Base-by-base conservation (phyloP, 2,113 vertebrate genomes). In the Prochilodus magdalenae region DNA sequence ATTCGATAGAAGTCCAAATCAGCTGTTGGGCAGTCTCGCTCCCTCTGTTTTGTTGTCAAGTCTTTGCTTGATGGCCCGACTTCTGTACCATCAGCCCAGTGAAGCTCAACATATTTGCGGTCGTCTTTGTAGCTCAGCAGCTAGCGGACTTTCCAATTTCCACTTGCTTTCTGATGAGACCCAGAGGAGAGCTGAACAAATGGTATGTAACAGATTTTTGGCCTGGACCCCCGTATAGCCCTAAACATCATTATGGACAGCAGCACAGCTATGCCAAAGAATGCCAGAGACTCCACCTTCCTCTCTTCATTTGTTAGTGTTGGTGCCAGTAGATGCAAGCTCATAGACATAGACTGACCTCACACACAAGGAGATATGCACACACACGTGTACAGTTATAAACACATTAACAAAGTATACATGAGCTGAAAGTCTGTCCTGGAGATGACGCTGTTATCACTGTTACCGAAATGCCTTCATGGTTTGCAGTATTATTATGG, bases 201-300 rank as follows among this genome's bases (percentile, higher is more conserved):
- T 80, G 77, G 27, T 80, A 80, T 80, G 74, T 72, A 84, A 70
- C 83, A 84, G 83, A 80, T 84, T 84, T 76, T 80, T 84, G 83
- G 83, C 77, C 79, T 20, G 5, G 3, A 18, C 16, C 11, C 27
- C 44, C 67, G 66, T 18, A 63, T 27, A 67, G 69, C 24, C 82
- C 82, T 84, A 67, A 79, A 79, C 76, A 84, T 84, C 72, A 80
- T 80, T 29, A 72, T 76, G 77, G 77, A 75, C 53, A 76, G 77
- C 74, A 71, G 65, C 51, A 47, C 27, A n/a, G 62, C 73, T 6
- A 53, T 67, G 83, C 77, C 77, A 84, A 57, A 30, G 73, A 62
- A n/a, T 16, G 63, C 65, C 65, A 83, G 49, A 26, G 4, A 66
- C 75, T 63, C 71, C 76, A 79, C 76, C 72, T 67, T 80, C 33